Evolutionary conservation across 2,888 invertebrate genomes (phyloP).

Genomic region (Cephus pulcher): DNA sequence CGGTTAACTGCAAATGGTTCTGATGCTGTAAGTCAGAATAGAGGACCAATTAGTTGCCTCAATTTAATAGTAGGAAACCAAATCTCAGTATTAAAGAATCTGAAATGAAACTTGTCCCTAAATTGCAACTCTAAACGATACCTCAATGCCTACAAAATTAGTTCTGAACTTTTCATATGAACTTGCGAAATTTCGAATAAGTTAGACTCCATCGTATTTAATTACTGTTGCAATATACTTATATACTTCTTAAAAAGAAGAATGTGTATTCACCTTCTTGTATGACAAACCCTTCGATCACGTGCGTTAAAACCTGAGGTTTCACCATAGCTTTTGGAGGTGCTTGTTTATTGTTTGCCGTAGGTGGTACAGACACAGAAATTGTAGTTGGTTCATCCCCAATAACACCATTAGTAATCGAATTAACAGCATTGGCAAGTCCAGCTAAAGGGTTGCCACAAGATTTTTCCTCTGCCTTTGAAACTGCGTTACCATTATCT

Average conservation of each 20-base stretch:
- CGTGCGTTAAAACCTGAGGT: constrained; percentile 94
- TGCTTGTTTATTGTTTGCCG: constrained; percentile 56
- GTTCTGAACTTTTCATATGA: not conserved
- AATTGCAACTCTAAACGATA: not conserved
- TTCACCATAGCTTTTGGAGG: constrained; percentile 93
- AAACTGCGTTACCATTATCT: constrained; percentile 46
- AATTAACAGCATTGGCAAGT: constrained; percentile 61
- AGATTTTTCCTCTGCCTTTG: constrained; percentile 60
- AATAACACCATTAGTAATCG: constrained; percentile 58
- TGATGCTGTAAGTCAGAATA: constrained; percentile 68
- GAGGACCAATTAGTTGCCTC: constrained; percentile 1
- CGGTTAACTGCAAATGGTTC: constrained; percentile 88
- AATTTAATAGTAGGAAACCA: not conserved
- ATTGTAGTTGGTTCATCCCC: constrained; percentile 44
- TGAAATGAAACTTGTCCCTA: not conserved
- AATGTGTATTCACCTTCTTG: constrained; percentile 77
- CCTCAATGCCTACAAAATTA: not conserved
- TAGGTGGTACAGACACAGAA: constrained; percentile 45
- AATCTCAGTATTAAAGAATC: not conserved
- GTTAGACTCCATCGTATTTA: not conserved
- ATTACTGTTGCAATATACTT: not conserved
- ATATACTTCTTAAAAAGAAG: not conserved
- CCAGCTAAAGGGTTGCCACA: constrained; percentile 60
- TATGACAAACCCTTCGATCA: constrained; percentile 96
- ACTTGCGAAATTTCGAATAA: not conserved